Base-by-base conservation (phyloP, 2,113 vertebrate genomes). In the Pseudopodoces humilis region DNA sequence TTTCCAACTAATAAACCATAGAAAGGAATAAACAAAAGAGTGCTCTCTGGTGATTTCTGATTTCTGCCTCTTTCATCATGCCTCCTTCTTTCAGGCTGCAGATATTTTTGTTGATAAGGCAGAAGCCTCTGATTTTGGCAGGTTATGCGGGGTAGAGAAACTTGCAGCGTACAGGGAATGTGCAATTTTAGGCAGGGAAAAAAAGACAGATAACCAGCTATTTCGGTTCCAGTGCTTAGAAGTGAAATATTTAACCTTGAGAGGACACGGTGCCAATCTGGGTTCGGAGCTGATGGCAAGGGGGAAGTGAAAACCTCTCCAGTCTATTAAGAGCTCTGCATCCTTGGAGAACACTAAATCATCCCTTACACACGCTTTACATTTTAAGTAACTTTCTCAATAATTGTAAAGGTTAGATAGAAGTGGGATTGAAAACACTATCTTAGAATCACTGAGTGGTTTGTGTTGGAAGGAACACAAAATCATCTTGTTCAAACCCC, bases 211-310 rank as follows among this genome's bases (percentile, higher is more conserved):
- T 84, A 95, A 91, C 43, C 1, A 3, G 50, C 80, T 95, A 78
- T 94, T 96, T 77, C 90, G 44, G 37, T 89, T 92, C 43, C 58
- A 75, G 56, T n/a, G 86, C 83, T 94, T 71, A 30, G 44, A 76
- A 94, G 53, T 71, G 46, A 87, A 85, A 94, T 92, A 89, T 92
- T 79, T 94, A 79, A 94, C 93, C 91, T 96, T 97, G 91, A 64
- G 69, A 71, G 53, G 30, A 44, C 19, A 50, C 8, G 1, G 56
- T 60, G 52, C 75, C 65, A 43, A 11, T 31, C n/a, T 41, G 64
- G 44, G 88, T 58, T 47, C 13, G 5, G 71, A 70, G 82, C n/a
- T 27, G 14, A 47, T 44, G 79, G 72, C 27, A 24, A 62, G 15
- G 56, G 86, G 56, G 33, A 88, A 83, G 46, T 15, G 59, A 69